Base-by-base conservation (phyloP, 2,797 vertebrate species). In the Enteromius thamalakanensis region DNA sequence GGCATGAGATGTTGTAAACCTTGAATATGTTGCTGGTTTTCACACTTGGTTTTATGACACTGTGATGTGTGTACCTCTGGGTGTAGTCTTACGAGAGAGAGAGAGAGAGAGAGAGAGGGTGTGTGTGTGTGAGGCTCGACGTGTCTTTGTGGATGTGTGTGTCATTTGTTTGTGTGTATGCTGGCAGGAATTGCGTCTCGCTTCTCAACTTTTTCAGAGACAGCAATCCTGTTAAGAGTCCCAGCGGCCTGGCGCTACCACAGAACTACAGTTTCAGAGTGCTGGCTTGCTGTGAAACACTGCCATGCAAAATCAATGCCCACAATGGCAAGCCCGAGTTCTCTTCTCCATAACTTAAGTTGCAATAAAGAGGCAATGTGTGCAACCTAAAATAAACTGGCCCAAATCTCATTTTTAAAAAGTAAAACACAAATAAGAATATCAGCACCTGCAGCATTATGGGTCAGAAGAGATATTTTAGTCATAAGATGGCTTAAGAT, bases 251-350 rank as follows among this genome's bases (percentile, higher is more conserved):
- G 2, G 51, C 85, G 85, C 87, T 84, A 90, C 90, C 81, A 80
- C 86, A 69, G 81, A 90, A 90, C 89, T 86, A 86, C 82, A 89
- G 88, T 93, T 92, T 93, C 91, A 90, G 89, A 90, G 90, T 90
- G 90, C 92, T 93, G 92, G 91, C 91, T 93, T 92, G 92, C 91
- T 88, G 88, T 90, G 89, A 91, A 91, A 93, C 91, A 91, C 91
- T 91, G 91, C 91, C 89, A 87, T 85, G 85, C 81, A 87, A 82
- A 92, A 95, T 94, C 93, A 64, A 93, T 93, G 85, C 81, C 60
- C 45, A 86, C 89, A 87, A 91, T 81, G 89, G 85, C 89, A 86
- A 90, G 12, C 55, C 89, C 86, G 84, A 83, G 58, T 83, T 89
- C 84, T 64, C 65, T 10, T 89, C 90, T 91, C 90, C 60, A 87